Percentiles rank a stretch among this genome's conserved stretches.
Evolutionary conservation across 2,888 invertebrate species (phyloP).

Genomic region (Phragmatobia fuliginosa): DNA sequence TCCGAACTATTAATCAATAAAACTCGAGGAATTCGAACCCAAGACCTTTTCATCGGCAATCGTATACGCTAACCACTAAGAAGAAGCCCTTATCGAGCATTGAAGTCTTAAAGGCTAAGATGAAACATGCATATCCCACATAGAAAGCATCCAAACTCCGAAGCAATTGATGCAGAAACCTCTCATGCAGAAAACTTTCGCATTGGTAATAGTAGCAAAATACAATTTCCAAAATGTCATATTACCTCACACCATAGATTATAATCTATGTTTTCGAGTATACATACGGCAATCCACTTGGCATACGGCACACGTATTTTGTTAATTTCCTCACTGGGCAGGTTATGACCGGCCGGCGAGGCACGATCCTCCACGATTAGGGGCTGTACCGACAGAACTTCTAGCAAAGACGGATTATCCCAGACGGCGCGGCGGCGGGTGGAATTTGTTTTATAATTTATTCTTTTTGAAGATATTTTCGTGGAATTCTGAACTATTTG

Average conservation of each 20-base stretch:
- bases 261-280: conserved; percentile 41
- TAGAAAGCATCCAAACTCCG: too few relatives aligned
- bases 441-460: conserved; percentile 42
- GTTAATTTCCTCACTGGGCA: conserved; percentile 60
- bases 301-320: conserved; percentile 55
- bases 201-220: too few relatives aligned
- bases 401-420: conserved; percentile 60
- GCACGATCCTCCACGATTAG: conserved; percentile 40
- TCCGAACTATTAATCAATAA: too few relatives aligned
- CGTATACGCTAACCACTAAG: too few relatives aligned
- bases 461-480: conserved; percentile 4
- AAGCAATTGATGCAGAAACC: too few relatives aligned
- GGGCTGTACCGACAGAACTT: conserved; percentile 53
- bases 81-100: too few relatives aligned
- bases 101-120: too few relatives aligned
- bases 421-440: conserved; percentile 47
- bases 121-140: too few relatives aligned
- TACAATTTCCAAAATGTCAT: neutral
- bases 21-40: too few relatives aligned
- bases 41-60: too few relatives aligned
- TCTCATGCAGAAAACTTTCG: too few relatives aligned
- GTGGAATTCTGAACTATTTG: neutral
- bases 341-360: conserved; percentile 22
- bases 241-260: conserved; percentile 28
- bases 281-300: conserved; percentile 27